phyloP scores from a whole-genome alignment of 2,113 vertebrate species.

The Alligator sinensis region DNA sequence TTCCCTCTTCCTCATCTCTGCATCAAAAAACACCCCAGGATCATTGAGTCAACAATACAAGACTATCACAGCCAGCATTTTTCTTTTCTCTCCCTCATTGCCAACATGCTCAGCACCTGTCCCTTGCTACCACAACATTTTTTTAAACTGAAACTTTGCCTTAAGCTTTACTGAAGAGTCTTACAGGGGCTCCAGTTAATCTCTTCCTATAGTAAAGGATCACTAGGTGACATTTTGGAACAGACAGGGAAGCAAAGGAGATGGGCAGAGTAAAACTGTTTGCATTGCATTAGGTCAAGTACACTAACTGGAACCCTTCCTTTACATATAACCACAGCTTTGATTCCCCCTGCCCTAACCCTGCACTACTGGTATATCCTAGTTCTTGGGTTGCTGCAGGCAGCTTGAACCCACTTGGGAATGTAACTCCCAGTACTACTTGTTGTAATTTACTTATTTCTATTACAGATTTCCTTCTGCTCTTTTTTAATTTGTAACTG shows the following conservation, averaged over 20 bases:
- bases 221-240: constrained; percentile 7
- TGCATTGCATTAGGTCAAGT: not conserved
- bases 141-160: constrained; percentile 51
- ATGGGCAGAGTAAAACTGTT: not conserved
- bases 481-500: constrained; percentile 89
- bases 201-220: not conserved
- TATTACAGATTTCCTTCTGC: constrained; percentile 77
- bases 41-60: not conserved
- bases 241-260: constrained; percentile 9
- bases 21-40: not conserved
- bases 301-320: not conserved
- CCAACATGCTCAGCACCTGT: not conserved
- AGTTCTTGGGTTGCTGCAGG: constrained; percentile 87
- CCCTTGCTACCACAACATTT: not conserved
- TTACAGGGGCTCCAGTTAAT: not conserved
- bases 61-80: not conserved
- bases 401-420: constrained; percentile 84
- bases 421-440: constrained; percentile 74
- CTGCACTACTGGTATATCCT: constrained; percentile 71
- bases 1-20: not conserved
- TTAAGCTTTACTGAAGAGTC: constrained; percentile 38
- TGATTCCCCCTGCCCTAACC: constrained; percentile 64
- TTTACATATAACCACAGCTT: constrained; percentile 11
- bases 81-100: not conserved
- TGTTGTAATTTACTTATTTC: constrained; percentile 82